Evolutionary conservation across 2,888 invertebrate genomes (phyloP).

Genomic region (Molorchus minor): DNA sequence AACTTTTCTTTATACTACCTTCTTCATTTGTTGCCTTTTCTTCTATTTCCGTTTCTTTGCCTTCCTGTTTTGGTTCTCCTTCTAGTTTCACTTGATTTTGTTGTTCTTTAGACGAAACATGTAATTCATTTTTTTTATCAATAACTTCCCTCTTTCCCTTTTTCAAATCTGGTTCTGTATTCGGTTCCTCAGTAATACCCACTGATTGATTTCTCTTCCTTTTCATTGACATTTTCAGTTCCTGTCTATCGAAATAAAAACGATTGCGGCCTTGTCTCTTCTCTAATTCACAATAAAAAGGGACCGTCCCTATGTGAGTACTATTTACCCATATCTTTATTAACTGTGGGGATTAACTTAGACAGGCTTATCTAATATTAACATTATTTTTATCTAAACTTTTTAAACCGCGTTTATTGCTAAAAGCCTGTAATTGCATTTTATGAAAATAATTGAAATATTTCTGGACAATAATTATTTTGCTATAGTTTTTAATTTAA

Average conservation of each 20-base stretch:
- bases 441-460: not conserved
- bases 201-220: constrained; percentile 1
- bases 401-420: constrained; percentile 9
- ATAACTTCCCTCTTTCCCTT: not conserved
- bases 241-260: not conserved
- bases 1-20: not conserved
- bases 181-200: not conserved
- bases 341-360: not conserved
- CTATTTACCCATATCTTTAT: constrained; percentile 2
- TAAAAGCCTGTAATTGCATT: not conserved
- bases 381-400: constrained; percentile 11
- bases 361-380: constrained; percentile 17
- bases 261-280: not conserved
- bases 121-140: not conserved
- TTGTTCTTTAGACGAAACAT: not conserved
- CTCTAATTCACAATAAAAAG: not conserved
- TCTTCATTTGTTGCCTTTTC: not conserved
- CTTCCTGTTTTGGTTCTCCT: not conserved
- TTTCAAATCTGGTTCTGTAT: not conserved
- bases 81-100: not conserved
- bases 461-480: too few species aligned
- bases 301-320: not conserved
- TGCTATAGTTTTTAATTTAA: too few species aligned
- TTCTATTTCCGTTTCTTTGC: not conserved
- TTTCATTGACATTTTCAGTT: constrained; percentile 12